phyloP scores from a whole-genome alignment of 2,888 invertebrate species.

The Drosophila mercatorum region DNA sequence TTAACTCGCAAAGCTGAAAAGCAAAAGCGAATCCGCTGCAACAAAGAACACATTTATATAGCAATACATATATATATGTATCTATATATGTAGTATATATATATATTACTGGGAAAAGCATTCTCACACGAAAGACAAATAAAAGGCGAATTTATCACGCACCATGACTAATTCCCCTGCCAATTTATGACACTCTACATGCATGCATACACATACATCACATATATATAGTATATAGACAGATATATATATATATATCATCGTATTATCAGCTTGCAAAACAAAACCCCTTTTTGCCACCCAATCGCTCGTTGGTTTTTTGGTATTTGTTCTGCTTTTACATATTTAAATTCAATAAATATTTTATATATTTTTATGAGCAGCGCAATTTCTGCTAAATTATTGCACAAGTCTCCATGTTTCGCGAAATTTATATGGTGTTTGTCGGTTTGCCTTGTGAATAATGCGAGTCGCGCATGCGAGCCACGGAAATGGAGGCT shows the following conservation, averaged over 20 bases:
- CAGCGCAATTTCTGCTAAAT: conserved; percentile 60
- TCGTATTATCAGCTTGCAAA: conserved; percentile 17
- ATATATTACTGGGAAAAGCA: conserved; percentile 44
- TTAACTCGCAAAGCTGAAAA: conserved; percentile 47
- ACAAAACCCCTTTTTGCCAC: conserved; percentile 21
- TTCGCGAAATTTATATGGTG: conserved; percentile 50
- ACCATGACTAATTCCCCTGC: conserved; percentile 71
- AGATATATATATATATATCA: background rate
- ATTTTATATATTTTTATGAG: conserved; percentile 69
- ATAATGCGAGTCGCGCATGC: conserved; percentile 62
- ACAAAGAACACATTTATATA: conserved; percentile 71
- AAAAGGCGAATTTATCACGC: conserved; percentile 78
- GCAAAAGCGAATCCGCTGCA: conserved; percentile 42
- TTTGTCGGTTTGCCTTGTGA: conserved; percentile 48
- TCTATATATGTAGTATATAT: conserved; percentile 9
- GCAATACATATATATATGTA: conserved; percentile 8
- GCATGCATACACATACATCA: background rate
- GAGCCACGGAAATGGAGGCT: conserved; percentile 20
- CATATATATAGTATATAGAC: no score
- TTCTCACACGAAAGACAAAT: conserved; percentile 79
- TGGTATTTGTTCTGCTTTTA: conserved; percentile 37
- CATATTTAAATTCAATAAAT: conserved; percentile 74
- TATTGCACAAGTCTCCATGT: conserved; percentile 58
- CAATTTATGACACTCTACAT: conserved; percentile 67
- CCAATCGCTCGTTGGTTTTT: conserved; percentile 17